Percentiles rank a stretch among this genome's conserved stretches.
These are phyloP conservation scores for Chaetodon trifasciatus DNA, from an alignment of 2,797 vertebrate species.

Conservation along the genomic window DNA sequence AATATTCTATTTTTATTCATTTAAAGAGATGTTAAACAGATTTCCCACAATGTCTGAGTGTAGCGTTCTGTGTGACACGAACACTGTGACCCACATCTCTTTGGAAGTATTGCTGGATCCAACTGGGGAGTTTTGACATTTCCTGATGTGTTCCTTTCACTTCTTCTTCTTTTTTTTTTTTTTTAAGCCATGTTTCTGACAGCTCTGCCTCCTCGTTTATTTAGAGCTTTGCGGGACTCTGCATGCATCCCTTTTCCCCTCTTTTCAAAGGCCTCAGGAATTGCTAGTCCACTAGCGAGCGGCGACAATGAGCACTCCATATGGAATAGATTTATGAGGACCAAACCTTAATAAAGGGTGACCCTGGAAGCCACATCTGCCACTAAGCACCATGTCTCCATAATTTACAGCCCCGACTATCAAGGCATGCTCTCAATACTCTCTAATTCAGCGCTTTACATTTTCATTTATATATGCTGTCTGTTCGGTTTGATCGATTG, in stretches of 20 bases:
- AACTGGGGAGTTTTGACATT: conserved; percentile 80
- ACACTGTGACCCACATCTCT: conserved; percentile 75
- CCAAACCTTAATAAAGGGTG: conserved; percentile 79
- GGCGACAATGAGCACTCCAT: conserved; percentile 72
- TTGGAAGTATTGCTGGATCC: conserved; percentile 69
- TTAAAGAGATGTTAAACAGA: conserved; percentile 73
- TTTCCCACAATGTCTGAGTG: conserved; percentile 72
- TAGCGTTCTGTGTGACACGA: conserved; percentile 66
- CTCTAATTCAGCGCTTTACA: conserved; percentile 68
- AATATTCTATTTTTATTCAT: conserved; percentile 58
- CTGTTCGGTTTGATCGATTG: conserved; percentile 68
- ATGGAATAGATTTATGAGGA: conserved; percentile 75
- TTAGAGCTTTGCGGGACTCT: conserved; percentile 65
- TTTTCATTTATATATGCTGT: conserved; percentile 74
- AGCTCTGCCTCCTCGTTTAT: conserved; percentile 79
- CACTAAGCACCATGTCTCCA: conserved; percentile 69
- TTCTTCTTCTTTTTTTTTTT: conserved; percentile 46
- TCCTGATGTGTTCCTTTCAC: conserved; percentile 74
- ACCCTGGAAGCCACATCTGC: conserved; percentile 73
- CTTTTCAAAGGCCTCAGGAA: conserved; percentile 57
- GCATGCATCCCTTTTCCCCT: conserved; percentile 18
- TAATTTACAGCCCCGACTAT: conserved; percentile 69
- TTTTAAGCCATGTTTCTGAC: conserved; percentile 67
- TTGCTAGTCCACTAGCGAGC: conserved; percentile 53
- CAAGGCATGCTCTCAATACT: conserved; percentile 62